These are phyloP conservation scores for Neotoxoptera formosana DNA, from an alignment of 1,140 invertebrate species.

Conservation along the genomic window DNA sequence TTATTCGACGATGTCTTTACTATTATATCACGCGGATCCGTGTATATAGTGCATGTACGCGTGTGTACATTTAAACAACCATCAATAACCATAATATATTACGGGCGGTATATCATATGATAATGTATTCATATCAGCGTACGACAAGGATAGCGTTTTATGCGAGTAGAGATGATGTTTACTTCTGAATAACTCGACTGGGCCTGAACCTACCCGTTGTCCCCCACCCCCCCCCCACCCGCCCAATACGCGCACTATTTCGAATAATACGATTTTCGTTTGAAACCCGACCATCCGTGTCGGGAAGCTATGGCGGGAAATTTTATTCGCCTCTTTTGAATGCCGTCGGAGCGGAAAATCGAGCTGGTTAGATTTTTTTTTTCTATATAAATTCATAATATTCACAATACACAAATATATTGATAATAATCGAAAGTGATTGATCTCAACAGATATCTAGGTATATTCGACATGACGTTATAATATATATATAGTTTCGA, in stretches of 20 bases:
- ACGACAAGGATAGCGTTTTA: not conserved
- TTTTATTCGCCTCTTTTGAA: constrained; percentile 3
- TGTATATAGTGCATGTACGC: not conserved
- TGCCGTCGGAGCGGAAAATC: not conserved
- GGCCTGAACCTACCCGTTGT: too few relatives aligned
- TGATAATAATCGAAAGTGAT: constrained; percentile 22
- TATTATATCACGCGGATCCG: not conserved
- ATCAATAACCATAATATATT: not conserved
- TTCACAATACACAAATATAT: not conserved
- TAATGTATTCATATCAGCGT: not conserved
- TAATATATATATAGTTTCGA: not conserved
- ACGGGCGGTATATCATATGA: not conserved
- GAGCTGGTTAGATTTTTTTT: constrained; percentile 19
- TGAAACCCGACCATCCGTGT: constrained; percentile 5
- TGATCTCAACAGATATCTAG: not conserved
- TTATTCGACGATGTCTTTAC: not conserved
- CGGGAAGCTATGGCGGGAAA: not conserved
- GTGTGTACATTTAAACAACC: not conserved
- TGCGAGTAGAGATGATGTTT: not conserved
- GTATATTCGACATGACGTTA: not conserved
- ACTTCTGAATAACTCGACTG: not conserved
- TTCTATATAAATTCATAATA: not conserved
- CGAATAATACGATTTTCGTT: constrained; percentile 34
- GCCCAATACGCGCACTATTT: not conserved
- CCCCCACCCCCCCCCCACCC: too few relatives aligned